Percentiles rank a stretch among this genome's conserved stretches.
phyloP scores from a whole-genome alignment of 2,888 invertebrate genomes.

The Drosophila siamana region DNA sequence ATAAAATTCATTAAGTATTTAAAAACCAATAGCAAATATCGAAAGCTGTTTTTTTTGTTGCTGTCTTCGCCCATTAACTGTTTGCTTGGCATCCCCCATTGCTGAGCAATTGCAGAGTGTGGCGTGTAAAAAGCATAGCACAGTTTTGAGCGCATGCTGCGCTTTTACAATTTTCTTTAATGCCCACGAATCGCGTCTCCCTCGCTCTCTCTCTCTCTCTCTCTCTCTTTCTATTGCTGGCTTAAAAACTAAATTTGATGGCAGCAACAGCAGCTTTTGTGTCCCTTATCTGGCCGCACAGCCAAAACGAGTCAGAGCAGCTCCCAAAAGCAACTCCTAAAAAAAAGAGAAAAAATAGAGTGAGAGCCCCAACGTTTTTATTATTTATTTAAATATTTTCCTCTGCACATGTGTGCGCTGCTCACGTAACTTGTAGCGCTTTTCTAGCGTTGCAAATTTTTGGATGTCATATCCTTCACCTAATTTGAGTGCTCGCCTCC shows the following conservation, averaged over 20 bases:
- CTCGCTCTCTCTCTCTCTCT: background rate
- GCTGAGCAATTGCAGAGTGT: background rate
- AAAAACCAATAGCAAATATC: too few relatives aligned
- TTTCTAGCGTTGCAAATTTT: slow-evolving; percentile 37
- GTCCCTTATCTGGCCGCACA: slow-evolving; percentile 21
- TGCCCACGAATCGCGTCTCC: slow-evolving; percentile 23
- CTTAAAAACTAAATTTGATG: slow-evolving; percentile 37
- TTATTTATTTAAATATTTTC: slow-evolving; percentile 28
- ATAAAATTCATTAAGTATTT: too few relatives aligned
- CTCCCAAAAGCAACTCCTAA: slow-evolving; percentile 5
- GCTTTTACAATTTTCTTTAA: slow-evolving; percentile 32
- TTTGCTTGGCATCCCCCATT: background rate
- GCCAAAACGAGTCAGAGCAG: background rate
- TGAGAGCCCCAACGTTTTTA: too few relatives aligned
- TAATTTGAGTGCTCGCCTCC: slow-evolving; percentile 54
- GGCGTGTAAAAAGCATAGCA: slow-evolving; percentile 13
- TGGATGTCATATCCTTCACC: slow-evolving; percentile 66
- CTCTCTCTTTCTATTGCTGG: slow-evolving; percentile 23
- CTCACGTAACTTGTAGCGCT: slow-evolving; percentile 28
- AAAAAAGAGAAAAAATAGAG: background rate
- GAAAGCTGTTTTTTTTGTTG: too few relatives aligned
- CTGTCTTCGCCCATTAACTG: background rate
- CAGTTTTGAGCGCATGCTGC: slow-evolving; percentile 19
- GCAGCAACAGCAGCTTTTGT: slow-evolving; percentile 23
- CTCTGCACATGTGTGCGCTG: background rate